These are phyloP conservation scores for Pseudomyrmex pallidus DNA, from an alignment of 1,140 invertebrate genomes.

Conservation along the genomic window DNA sequence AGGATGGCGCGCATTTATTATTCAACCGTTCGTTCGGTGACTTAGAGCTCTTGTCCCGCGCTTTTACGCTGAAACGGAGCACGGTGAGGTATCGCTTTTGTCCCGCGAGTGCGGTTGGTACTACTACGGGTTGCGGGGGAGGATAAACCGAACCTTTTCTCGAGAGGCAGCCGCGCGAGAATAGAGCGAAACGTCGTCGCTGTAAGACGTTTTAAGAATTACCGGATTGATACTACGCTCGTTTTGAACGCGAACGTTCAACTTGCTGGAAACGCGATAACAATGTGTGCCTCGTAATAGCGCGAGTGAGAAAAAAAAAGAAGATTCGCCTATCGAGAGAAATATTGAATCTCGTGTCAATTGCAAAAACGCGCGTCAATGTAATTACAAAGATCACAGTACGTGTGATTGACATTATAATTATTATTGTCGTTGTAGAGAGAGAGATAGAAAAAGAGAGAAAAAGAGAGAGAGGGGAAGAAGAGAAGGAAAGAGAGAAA, in stretches of 20 bases:
- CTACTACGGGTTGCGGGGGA: slow-evolving; percentile 6
- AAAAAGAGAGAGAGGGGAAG: neutral
- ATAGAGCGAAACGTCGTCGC: slow-evolving; percentile 26
- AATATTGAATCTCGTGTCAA: neutral
- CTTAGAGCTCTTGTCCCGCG: slow-evolving; percentile 34
- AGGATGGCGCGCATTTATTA: slow-evolving; percentile 40
- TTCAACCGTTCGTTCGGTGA: slow-evolving; percentile 47
- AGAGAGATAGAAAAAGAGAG: neutral
- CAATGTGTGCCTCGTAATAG: slow-evolving; percentile 2
- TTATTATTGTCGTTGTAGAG: neutral
- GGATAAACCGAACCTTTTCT: slow-evolving; percentile 30
- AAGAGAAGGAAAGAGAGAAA: no score
- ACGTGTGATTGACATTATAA: no score
- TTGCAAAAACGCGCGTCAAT: neutral
- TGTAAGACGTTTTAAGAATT: slow-evolving; percentile 15
- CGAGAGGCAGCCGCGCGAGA: slow-evolving; percentile 12
- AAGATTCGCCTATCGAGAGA: neutral
- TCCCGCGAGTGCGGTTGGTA: slow-evolving; percentile 15
- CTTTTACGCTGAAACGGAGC: slow-evolving; percentile 43
- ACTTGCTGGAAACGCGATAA: slow-evolving; percentile 29
- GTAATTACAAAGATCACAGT: neutral
- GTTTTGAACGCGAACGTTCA: slow-evolving; percentile 17
- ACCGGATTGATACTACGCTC: slow-evolving; percentile 33
- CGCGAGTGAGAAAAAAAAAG: neutral
- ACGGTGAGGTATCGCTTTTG: slow-evolving; percentile 46